These are phyloP conservation scores for Holacanthella duospinosa DNA, from an alignment of 2,888 invertebrate genomes.

Conservation along the genomic window DNA sequence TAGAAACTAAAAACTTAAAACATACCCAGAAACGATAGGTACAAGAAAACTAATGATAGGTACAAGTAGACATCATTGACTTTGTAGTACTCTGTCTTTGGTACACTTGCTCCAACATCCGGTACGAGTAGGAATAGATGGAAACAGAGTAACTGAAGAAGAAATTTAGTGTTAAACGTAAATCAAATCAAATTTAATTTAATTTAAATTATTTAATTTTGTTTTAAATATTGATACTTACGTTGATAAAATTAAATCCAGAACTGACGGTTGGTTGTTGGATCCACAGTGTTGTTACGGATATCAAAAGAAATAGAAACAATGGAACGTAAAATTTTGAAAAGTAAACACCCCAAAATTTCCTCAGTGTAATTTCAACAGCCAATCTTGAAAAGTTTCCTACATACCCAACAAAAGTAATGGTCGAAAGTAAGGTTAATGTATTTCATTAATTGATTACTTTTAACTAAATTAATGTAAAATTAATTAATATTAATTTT, in stretches of 20 bases:
- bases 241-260: constrained; percentile 7
- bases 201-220: neutral
- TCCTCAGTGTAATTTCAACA: constrained; percentile 7
- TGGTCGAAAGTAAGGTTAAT: neutral
- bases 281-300: constrained; percentile 3
- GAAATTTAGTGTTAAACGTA: too few species aligned
- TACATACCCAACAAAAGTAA: neutral
- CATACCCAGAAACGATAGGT: constrained; percentile 1
- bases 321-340: constrained; percentile 3
- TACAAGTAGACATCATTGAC: constrained; percentile 6
- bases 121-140: constrained; percentile 7
- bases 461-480: too few species aligned
- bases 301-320: constrained; percentile 5
- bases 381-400: constrained; percentile 9
- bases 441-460: neutral
- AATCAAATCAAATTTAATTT: neutral
- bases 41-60: constrained; percentile 1
- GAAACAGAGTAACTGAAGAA: constrained; percentile 2
- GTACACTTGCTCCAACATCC: constrained; percentile 7
- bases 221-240: neutral
- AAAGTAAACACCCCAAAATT: constrained; percentile 7
- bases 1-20: neutral
- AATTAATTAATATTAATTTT: too few species aligned
- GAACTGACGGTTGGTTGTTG: constrained; percentile 1
- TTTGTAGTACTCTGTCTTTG: constrained; percentile 9